Conservation (phyloP, 2,888 invertebrate genomes). For the Scaptomyza flava region DNA sequence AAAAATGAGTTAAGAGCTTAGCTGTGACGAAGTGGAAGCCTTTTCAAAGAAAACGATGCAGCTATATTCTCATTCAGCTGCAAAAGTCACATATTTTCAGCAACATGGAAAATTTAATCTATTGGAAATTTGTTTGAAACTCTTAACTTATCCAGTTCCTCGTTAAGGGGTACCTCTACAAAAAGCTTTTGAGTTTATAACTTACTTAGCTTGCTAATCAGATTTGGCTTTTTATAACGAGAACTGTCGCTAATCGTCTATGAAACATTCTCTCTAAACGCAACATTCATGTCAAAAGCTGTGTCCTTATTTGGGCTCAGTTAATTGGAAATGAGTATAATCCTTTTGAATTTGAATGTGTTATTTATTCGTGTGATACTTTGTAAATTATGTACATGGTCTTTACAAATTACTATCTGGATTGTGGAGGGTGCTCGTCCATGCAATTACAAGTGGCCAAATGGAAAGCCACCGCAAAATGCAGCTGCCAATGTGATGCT, state of each 20-base stretch:
- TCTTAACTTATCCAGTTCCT: not conserved
- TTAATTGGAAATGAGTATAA: not conserved
- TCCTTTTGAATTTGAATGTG: not conserved
- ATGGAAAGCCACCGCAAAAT: constrained; percentile 60
- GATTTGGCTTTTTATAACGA: not conserved
- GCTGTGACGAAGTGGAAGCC: not conserved
- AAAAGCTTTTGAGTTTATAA: not conserved
- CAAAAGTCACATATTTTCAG: not conserved
- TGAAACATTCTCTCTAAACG: not conserved
- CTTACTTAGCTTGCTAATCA: not conserved
- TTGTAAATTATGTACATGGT: not conserved
- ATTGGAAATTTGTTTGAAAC: not conserved
- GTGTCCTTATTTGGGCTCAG: not conserved
- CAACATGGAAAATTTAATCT: not conserved
- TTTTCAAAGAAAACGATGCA: not conserved
- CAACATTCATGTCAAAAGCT: not conserved
- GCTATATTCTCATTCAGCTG: not conserved
- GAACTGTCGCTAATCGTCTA: not conserved
- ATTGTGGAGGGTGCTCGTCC: constrained; percentile 12
- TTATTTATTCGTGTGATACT: not conserved
- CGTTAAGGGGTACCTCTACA: not conserved
- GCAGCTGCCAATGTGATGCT: constrained; percentile 53
- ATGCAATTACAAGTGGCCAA: constrained; percentile 44
- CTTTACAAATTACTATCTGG: not conserved
- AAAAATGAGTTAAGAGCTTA: constrained; percentile 2